These are phyloP conservation scores for Campoplex capitator DNA, from an alignment of 2,888 invertebrate species.

Conservation along the genomic window DNA sequence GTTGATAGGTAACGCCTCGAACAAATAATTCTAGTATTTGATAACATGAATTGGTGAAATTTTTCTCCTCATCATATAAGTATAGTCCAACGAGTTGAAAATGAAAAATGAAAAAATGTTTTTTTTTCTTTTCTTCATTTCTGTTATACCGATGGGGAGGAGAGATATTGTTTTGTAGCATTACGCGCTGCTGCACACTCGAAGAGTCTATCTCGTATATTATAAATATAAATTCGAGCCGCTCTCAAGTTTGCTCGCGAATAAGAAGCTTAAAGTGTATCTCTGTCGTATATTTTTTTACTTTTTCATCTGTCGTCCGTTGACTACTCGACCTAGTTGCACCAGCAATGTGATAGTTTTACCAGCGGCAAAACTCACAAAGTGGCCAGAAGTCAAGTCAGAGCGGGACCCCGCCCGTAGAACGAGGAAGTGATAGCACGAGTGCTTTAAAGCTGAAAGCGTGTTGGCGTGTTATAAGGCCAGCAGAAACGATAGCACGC, in stretches of 20 bases:
- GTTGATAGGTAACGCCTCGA: neutral
- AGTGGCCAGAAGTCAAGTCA: slow-evolving; percentile 66
- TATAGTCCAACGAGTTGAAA: too few relatives aligned
- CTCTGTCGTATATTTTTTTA: slow-evolving; percentile 46
- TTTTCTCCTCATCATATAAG: too few relatives aligned
- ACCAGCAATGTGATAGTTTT: slow-evolving; percentile 73
- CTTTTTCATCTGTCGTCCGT: slow-evolving; percentile 46
- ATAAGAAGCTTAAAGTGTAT: neutral
- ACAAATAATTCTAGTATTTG: neutral
- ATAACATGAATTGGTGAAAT: neutral
- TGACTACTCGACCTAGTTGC: slow-evolving; percentile 76
- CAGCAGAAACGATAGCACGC: slow-evolving; percentile 55
- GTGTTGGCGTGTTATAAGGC: slow-evolving; percentile 76
- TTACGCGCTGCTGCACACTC: neutral
- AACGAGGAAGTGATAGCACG: slow-evolving; percentile 66
- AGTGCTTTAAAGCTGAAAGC: slow-evolving; percentile 82
- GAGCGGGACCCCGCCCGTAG: slow-evolving; percentile 47
- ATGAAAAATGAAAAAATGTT: too few relatives aligned
- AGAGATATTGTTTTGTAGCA: neutral
- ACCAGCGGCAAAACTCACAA: slow-evolving; percentile 67
- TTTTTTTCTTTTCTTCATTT: neutral
- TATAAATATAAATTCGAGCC: neutral
- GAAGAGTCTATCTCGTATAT: neutral
- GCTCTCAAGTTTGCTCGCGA: slow-evolving; percentile 9
- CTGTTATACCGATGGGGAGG: neutral